Evolutionary conservation across 92 coral and sea anemone species (phyloP).

Genomic region (Galaxea fascicularis): DNA sequence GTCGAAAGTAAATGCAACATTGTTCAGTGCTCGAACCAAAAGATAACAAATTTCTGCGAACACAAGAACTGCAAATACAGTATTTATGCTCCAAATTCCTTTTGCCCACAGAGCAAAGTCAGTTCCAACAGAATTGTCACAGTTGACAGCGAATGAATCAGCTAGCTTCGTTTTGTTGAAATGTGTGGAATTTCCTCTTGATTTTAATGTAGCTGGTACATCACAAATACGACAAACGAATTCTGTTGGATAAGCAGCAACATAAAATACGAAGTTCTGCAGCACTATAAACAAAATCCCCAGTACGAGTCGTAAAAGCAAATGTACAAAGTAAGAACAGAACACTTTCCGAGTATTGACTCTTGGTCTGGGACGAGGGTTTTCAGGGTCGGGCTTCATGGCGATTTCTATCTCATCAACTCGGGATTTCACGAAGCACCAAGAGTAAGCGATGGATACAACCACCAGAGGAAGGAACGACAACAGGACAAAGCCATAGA

Average conservation of each 20-base stretch:
- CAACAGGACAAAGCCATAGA: constrained; percentile 44
- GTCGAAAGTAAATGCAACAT: constrained; percentile 19
- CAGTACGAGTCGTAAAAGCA: constrained; percentile 25
- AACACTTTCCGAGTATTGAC: constrained; percentile 46
- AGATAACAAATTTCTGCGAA: constrained; percentile 33
- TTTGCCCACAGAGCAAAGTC: constrained; percentile 26
- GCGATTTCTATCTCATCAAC: constrained; percentile 53
- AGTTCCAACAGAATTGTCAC: constrained; percentile 53
- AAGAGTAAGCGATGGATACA: constrained; percentile 44
- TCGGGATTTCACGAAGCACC: constrained; percentile 39
- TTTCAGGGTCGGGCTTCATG: constrained; percentile 36
- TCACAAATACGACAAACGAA: constrained; percentile 31
- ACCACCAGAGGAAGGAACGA: background rate
- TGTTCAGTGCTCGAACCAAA: background rate
- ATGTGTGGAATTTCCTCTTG: background rate
- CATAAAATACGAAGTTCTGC: constrained; percentile 44
- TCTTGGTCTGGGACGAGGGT: constrained; percentile 41
- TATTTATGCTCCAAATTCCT: constrained; percentile 17
- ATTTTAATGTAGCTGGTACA: background rate
- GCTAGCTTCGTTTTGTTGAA: background rate
- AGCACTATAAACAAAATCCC: constrained; percentile 38
- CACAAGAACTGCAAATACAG: constrained; percentile 21
- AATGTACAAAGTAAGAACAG: constrained; percentile 42
- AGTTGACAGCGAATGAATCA: constrained; percentile 13
- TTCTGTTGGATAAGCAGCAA: constrained; percentile 25